Evolutionary conservation across 2,888 invertebrate genomes (phyloP).

Genomic region (Silvanus unidentatus): DNA sequence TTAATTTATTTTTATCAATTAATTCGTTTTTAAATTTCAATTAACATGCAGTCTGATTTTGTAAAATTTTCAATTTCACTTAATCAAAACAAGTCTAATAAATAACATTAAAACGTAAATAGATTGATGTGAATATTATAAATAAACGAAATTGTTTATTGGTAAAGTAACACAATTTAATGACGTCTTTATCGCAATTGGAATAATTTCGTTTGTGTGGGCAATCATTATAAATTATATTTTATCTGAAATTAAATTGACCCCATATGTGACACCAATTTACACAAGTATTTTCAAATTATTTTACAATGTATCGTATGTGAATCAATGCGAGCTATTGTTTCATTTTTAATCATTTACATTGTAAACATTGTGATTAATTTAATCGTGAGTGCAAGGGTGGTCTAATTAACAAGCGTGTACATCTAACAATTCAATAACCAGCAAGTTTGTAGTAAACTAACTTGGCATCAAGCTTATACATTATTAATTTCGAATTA

Average conservation of each 20-base stretch:
- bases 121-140: slow-evolving; percentile 2
- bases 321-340: too few relatives aligned
- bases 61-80: too few relatives aligned
- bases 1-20: too few relatives aligned
- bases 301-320: slow-evolving; percentile 17
- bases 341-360: background rate
- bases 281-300: slow-evolving; percentile 31
- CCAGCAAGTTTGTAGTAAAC: background rate
- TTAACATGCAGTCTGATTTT: too few relatives aligned
- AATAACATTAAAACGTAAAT: too few relatives aligned
- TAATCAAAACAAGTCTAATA: too few relatives aligned
- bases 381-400: background rate
- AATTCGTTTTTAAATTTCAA: too few relatives aligned
- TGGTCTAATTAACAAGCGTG: slow-evolving; percentile 2
- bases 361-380: slow-evolving; percentile 3
- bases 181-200: slow-evolving; percentile 26
- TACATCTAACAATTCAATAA: background rate
- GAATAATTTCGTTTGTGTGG: slow-evolving; percentile 14
- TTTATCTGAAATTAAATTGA: slow-evolving; percentile 38
- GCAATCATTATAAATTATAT: slow-evolving; percentile 26
- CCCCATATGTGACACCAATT: slow-evolving; percentile 30
- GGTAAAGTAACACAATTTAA: slow-evolving; percentile 29
- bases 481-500: background rate
- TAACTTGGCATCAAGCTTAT: background rate
- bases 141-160: slow-evolving; percentile 28